Conservation (phyloP, 2,888 invertebrate species). For the Tetramorium bicarinatum region DNA sequence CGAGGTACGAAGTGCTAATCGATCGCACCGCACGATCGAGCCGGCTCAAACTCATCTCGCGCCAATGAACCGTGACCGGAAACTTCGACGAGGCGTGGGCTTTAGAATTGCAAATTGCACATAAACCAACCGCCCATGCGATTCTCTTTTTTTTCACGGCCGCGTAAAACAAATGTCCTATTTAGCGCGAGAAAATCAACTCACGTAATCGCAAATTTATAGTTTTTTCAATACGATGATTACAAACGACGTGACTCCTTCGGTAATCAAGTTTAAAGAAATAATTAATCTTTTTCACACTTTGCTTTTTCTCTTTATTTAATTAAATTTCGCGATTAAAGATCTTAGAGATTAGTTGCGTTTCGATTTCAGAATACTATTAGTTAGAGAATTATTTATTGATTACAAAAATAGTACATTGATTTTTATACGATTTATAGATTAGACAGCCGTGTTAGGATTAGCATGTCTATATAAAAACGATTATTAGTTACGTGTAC, state of each 20-base stretch:
- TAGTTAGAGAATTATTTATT: background rate
- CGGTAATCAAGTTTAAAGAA: background rate
- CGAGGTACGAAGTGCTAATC: conserved; percentile 44
- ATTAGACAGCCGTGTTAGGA: background rate
- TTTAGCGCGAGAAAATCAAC: conserved; percentile 31
- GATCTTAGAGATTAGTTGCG: background rate
- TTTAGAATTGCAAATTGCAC: conserved; percentile 52
- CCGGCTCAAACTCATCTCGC: conserved; percentile 43
- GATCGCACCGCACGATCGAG: conserved; percentile 43
- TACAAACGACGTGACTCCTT: background rate
- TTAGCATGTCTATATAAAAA: background rate
- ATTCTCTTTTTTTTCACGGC: background rate
- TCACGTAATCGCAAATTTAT: background rate
- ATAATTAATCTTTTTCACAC: background rate
- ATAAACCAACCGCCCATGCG: conserved; percentile 11
- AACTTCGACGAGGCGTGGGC: conserved; percentile 21
- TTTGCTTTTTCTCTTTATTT: background rate
- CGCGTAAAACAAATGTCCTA: conserved; percentile 34
- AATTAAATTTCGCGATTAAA: background rate
- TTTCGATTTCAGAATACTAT: background rate
- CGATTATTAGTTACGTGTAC: background rate
- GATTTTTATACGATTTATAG: background rate
- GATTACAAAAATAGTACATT: background rate
- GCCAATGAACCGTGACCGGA: conserved; percentile 32
- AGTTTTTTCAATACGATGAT: background rate